Evolutionary conservation across 2,113 vertebrate species (phyloP).

Genomic region (Hylia prasina): DNA sequence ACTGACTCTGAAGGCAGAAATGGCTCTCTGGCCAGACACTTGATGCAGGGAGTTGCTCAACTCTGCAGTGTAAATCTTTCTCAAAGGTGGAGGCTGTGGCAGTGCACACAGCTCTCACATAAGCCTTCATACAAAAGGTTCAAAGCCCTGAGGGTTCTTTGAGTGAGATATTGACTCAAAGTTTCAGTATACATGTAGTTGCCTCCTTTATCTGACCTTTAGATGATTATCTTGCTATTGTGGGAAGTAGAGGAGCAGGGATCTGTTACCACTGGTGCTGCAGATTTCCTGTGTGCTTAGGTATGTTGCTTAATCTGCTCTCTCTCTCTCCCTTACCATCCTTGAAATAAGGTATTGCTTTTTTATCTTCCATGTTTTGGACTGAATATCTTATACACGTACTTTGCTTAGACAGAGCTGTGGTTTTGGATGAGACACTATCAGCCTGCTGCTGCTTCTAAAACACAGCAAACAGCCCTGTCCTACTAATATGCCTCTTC

Average conservation of each 20-base stretch:
- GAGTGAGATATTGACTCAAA: not conserved
- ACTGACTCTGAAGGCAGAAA: not conserved
- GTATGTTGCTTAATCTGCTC: not conserved
- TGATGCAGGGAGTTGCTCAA: not conserved
- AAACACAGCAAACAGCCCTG: not conserved
- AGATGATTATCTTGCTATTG: not conserved
- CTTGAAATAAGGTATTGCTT: not conserved
- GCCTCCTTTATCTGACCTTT: not conserved
- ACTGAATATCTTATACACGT: rapidly evolving
- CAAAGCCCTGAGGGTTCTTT: not conserved
- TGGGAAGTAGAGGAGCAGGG: not conserved
- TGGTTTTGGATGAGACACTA: not conserved
- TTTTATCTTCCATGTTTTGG: not conserved
- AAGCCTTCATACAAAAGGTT: not conserved
- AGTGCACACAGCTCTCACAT: not conserved
- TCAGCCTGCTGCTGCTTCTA: not conserved
- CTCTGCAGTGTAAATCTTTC: not conserved
- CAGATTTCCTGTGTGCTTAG: not conserved
- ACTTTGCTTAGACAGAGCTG: not conserved
- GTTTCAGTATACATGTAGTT: not conserved
- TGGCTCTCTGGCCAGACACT: not conserved
- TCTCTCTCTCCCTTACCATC: not conserved
- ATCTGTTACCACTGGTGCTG: not conserved
- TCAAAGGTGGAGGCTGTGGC: not conserved
- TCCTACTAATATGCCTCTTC: not conserved